Conservation (phyloP, 2,888 invertebrate genomes). For the Oscheius onirici region DNA sequence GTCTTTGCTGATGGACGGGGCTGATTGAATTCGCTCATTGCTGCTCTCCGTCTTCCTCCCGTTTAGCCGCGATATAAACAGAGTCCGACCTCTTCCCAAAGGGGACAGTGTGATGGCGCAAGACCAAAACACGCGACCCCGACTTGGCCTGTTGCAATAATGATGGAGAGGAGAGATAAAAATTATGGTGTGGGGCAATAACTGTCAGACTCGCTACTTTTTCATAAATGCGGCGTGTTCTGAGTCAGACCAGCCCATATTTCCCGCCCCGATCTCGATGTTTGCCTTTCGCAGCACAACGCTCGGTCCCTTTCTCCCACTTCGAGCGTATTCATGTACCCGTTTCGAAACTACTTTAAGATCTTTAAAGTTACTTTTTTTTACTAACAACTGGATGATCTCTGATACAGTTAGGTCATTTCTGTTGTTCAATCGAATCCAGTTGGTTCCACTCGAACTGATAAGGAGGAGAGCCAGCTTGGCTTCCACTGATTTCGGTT, state of each 20-base stretch:
- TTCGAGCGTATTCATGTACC: background rate
- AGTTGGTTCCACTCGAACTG: background rate
- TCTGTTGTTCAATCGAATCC: background rate
- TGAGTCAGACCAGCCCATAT: background rate
- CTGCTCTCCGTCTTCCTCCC: too few species aligned
- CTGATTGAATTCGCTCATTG: too few species aligned
- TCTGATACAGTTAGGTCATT: background rate
- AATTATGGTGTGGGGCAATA: too few species aligned
- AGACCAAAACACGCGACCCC: too few species aligned
- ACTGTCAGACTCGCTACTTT: background rate
- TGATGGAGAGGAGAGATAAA: too few species aligned
- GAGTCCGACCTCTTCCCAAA: too few species aligned
- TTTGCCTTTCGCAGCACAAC: background rate
- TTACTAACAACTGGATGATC: background rate
- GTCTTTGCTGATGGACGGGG: too few species aligned
- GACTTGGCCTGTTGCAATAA: too few species aligned
- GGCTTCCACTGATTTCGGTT: background rate
- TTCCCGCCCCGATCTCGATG: constrained; percentile 1
- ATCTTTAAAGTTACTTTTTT: background rate
- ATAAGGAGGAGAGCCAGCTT: background rate
- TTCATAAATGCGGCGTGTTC: background rate
- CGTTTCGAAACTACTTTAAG: background rate
- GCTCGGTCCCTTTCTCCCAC: background rate
- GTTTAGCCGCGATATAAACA: too few species aligned
- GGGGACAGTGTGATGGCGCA: too few species aligned